phyloP scores from a whole-genome alignment of 2,113 vertebrate species.

The Microtus montanus region DNA sequence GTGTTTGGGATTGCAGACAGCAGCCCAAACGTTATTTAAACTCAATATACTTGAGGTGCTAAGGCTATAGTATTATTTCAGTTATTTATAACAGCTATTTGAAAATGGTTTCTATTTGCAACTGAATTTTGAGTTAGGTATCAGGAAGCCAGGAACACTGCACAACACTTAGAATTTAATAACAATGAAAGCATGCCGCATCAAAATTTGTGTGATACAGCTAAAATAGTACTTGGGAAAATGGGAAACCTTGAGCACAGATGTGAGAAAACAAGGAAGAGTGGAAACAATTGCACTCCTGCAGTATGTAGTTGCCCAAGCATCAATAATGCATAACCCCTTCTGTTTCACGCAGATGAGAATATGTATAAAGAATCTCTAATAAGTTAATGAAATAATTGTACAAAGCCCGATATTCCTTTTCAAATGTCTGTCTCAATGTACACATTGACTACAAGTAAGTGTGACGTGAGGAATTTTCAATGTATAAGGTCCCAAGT shows the following conservation, averaged over 20 bases:
- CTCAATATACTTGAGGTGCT: conserved; percentile 42
- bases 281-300: conserved; percentile 1
- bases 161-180: conserved; percentile 63
- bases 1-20: conserved; percentile 43
- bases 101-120: conserved; percentile 63
- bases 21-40: conserved; percentile 66
- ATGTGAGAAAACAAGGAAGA: background rate
- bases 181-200: conserved; percentile 40
- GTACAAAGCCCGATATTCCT: conserved; percentile 11
- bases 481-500: background rate
- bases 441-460: background rate
- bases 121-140: conserved; percentile 57
- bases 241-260: background rate
- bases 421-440: background rate
- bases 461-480: background rate
- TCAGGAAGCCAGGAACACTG: conserved; percentile 43
- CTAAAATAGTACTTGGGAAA: conserved; percentile 40
- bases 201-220: conserved; percentile 52
- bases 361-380: background rate
- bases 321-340: background rate
- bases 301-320: background rate
- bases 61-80: conserved; percentile 45
- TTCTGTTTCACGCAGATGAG: background rate
- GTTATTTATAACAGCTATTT: conserved; percentile 64
- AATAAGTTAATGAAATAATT: background rate